Conservation (phyloP, 2,888 invertebrate species). For the Thera obeliscata region DNA sequence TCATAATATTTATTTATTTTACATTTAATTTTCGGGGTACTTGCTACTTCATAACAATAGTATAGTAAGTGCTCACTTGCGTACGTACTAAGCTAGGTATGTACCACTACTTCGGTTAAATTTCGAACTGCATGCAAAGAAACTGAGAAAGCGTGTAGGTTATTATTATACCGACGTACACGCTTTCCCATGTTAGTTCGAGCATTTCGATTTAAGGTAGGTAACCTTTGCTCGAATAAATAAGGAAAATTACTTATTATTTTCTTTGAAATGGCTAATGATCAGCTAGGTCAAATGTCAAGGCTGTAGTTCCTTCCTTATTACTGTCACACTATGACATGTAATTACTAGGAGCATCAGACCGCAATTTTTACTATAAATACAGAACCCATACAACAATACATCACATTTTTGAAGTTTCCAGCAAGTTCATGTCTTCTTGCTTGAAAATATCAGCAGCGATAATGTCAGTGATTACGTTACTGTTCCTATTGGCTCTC, state of each 20-base stretch:
- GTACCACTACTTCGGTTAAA: no score
- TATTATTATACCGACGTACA: background rate
- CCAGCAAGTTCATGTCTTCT: conserved; percentile 64
- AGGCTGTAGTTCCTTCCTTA: conserved; percentile 53
- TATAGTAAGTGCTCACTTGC: no score
- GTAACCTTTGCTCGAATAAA: conserved; percentile 10
- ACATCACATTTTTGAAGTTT: conserved; percentile 47
- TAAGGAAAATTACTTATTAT: conserved; percentile 21
- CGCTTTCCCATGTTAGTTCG: background rate
- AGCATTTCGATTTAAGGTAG: background rate
- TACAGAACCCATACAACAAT: conserved; percentile 36
- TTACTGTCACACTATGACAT: conserved; percentile 51
- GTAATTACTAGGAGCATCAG: conserved; percentile 63
- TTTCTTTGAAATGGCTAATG: conserved; percentile 59
- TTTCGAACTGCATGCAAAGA: background rate
- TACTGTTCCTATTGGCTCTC: conserved; percentile 61
- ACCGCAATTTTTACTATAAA: conserved; percentile 58
- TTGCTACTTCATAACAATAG: no score
- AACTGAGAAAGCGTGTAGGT: background rate
- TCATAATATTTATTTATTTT: no score
- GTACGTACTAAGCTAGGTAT: no score
- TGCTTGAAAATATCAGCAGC: conserved; percentile 50
- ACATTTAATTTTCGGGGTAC: no score
- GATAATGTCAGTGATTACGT: conserved; percentile 68
- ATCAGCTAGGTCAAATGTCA: conserved; percentile 81